phyloP scores from a whole-genome alignment of 2,888 invertebrate genomes.

The Boloria selene region DNA sequence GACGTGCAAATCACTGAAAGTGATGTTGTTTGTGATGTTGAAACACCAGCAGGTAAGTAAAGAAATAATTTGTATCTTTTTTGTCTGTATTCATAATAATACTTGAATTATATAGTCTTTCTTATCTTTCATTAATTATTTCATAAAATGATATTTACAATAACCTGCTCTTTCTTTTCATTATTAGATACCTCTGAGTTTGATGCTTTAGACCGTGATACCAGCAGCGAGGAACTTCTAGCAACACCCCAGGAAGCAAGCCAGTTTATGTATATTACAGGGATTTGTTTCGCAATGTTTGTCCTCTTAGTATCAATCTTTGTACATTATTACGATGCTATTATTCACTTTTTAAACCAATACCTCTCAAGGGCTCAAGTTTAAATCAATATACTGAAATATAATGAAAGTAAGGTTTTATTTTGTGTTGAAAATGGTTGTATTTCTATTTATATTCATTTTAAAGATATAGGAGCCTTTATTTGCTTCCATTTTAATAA shows the following conservation, averaged over 20 bases:
- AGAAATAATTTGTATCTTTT: background rate
- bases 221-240: slow-evolving; percentile 75
- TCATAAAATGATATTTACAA: too few relatives aligned
- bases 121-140: slow-evolving; percentile 13
- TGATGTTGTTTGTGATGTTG: slow-evolving; percentile 87
- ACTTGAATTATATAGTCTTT: background rate
- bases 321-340: slow-evolving; percentile 79
- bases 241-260: slow-evolving; percentile 82
- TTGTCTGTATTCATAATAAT: background rate
- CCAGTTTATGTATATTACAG: slow-evolving; percentile 83
- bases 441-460: slow-evolving; percentile 31
- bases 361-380: slow-evolving; percentile 54
- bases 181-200: slow-evolving; percentile 73
- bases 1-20: slow-evolving; percentile 88
- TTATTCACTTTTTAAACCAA: slow-evolving; percentile 57
- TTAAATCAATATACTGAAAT: slow-evolving; percentile 14
- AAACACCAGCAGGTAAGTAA: slow-evolving; percentile 87
- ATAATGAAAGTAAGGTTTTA: slow-evolving; percentile 23
- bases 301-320: slow-evolving; percentile 84
- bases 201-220: slow-evolving; percentile 74
- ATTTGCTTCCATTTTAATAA: slow-evolving; percentile 20
- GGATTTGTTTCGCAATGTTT: slow-evolving; percentile 84
- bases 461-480: slow-evolving; percentile 25
- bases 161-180: too few relatives aligned
- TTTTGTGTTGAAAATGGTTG: slow-evolving; percentile 27